These are phyloP conservation scores for Pogonognathellus flavescens DNA, from an alignment of 1,140 invertebrate species.

Conservation along the genomic window DNA sequence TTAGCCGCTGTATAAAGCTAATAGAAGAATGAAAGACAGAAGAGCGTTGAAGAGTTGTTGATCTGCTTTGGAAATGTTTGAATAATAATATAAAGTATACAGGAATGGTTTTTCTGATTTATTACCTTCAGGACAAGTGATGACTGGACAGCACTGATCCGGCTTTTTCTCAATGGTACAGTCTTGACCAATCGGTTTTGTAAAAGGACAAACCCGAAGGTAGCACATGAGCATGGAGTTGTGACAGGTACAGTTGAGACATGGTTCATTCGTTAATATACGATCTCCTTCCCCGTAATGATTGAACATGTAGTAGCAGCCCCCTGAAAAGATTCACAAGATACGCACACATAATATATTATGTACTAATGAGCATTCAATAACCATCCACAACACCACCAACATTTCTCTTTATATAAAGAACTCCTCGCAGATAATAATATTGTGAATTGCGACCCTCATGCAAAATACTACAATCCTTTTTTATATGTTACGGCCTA, in stretches of 20 bases:
- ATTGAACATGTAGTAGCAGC: constrained; percentile 94
- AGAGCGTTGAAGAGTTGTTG: too few species aligned
- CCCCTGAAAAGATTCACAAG: constrained; percentile 69
- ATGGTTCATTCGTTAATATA: constrained; percentile 94
- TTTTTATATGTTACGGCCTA: too few species aligned
- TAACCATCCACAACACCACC: neutral
- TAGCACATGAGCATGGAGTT: constrained; percentile 96
- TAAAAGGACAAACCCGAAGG: constrained; percentile 91
- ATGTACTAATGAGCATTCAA: neutral
- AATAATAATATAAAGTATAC: neutral
- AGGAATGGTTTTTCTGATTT: constrained; percentile 20
- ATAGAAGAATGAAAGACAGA: too few species aligned
- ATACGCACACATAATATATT: neutral
- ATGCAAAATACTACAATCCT: too few species aligned
- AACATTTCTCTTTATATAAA: too few species aligned
- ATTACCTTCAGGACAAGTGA: constrained; percentile 91
- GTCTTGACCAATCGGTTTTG: constrained; percentile 90
- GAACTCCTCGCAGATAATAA: too few species aligned
- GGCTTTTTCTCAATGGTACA: constrained; percentile 90
- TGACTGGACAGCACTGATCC: constrained; percentile 92
- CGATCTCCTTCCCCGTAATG: constrained; percentile 92
- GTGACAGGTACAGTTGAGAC: constrained; percentile 94
- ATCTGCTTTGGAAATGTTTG: too few species aligned
- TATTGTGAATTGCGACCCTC: too few species aligned
- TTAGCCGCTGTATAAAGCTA: too few species aligned